Evolutionary conservation across 2,113 vertebrate species (phyloP), one percentile per base, ranked within the genome.

Genomic region (Oncorhynchus gorbuscha): DNA sequence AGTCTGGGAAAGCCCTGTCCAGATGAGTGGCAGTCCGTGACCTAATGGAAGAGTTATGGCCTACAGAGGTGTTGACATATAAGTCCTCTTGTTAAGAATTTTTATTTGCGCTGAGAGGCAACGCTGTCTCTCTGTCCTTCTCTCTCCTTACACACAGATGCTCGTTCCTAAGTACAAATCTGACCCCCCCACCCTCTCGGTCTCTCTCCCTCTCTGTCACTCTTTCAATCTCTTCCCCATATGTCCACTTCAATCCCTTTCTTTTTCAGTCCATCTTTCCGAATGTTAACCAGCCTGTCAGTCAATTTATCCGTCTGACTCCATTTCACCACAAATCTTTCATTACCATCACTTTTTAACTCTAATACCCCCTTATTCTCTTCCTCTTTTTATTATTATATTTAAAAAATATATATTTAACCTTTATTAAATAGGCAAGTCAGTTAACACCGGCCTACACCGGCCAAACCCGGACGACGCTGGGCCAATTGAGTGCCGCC

Each of bases 21-120:
- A 69, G 81, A 61, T 84, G 75, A 80, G 39, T 75, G 77, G 80
- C 82, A 64, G 77, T 18, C 75, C 49, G 39, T 76, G 78, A 86
- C 80, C 58, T 69, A 67, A 75, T 76, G 24, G 35, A 76, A 76
- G 73, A 74, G 59, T 67, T 24, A 69, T 1, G 59, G 71, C 71
- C 71, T 68, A 30, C 71, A 30, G 74, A 81, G 77, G 76, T 73
- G 30, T 22, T 77, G 64, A 74, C 48, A 65, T 74, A 71, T 1
- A 4, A 70, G 28, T 75, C 73, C 71, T 82, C 76, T 78, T 35
- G 73, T 83, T 82, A 30, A 78, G 80, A 73, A 74, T 76, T 84
- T 90, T 86, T 39, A 86, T 91, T 83, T 73, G 76, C 81, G 82
- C 71, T 79, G 71, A 75, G 79, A 82, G 69, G 45, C 76, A 73